These are phyloP conservation scores for Halictus quadricinctus DNA, from an alignment of 2,888 invertebrate genomes.

Conservation along the genomic window DNA sequence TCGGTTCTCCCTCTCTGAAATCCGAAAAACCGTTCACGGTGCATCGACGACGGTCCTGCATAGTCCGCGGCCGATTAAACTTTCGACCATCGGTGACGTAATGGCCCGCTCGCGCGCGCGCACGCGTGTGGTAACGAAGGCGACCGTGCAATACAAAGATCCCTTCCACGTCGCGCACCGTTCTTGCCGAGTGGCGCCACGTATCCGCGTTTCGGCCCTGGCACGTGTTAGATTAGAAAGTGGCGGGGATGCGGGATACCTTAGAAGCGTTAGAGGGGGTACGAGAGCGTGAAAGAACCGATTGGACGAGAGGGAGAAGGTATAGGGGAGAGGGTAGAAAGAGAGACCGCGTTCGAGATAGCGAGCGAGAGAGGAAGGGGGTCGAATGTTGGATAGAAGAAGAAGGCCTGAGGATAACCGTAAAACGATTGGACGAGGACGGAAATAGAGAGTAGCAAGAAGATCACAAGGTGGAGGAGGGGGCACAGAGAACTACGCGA, in stretches of 20 bases:
- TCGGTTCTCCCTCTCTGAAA: background rate
- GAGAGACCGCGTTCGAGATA: background rate
- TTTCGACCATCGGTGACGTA: constrained; percentile 60
- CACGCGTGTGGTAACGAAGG: constrained; percentile 34
- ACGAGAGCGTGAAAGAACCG: constrained; percentile 81
- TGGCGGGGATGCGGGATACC: constrained; percentile 61
- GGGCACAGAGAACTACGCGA: constrained; percentile 79
- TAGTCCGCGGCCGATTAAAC: constrained; percentile 41
- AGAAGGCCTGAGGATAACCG: constrained; percentile 48
- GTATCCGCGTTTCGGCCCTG: constrained; percentile 69
- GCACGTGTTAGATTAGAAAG: constrained; percentile 72
- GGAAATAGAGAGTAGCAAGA: constrained; percentile 81
- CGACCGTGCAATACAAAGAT: constrained; percentile 42
- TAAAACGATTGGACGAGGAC: constrained; percentile 69
- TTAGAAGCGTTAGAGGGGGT: constrained; percentile 63
- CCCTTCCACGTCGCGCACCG: constrained; percentile 34
- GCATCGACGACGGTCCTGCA: constrained; percentile 25
- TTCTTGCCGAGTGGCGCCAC: constrained; percentile 60
- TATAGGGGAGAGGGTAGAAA: background rate
- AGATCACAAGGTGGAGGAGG: constrained; percentile 75
- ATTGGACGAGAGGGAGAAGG: constrained; percentile 82
- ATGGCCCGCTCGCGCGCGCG: constrained; percentile 15
- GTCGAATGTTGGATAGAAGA: background rate
- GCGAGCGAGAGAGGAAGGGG: background rate
- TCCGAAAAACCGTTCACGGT: constrained; percentile 4